These are phyloP conservation scores for Ericerus pela DNA, from an alignment of 1,140 invertebrate genomes.

Conservation along the genomic window DNA sequence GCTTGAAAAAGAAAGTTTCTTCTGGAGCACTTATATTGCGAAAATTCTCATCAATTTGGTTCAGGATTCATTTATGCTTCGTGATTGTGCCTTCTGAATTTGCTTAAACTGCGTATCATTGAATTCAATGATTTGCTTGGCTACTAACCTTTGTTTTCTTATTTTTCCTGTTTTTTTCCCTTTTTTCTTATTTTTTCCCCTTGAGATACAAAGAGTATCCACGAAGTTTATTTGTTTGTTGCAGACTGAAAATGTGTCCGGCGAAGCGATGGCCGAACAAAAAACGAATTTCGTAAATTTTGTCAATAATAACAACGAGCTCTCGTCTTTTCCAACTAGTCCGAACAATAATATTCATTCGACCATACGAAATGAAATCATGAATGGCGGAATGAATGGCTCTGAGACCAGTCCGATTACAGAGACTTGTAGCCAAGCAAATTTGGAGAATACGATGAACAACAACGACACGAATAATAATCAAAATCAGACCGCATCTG, in stretches of 20 bases:
- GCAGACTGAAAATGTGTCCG: background rate
- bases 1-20: too few relatives aligned
- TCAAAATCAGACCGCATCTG: background rate
- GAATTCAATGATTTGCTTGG: too few relatives aligned
- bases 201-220: too few relatives aligned
- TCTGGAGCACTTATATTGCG: too few relatives aligned
- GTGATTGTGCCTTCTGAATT: too few relatives aligned
- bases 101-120: too few relatives aligned
- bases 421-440: background rate
- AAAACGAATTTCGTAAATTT: conserved; percentile 1
- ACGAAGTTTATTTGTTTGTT: background rate
- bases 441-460: background rate
- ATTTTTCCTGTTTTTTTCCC: too few relatives aligned
- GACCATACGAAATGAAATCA: background rate
- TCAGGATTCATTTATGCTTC: too few relatives aligned
- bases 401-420: background rate
- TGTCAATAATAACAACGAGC: background rate
- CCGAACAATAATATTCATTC: background rate
- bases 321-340: background rate
- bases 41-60: too few relatives aligned
- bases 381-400: background rate
- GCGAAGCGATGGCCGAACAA: background rate
- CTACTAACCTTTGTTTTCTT: too few relatives aligned
- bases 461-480: background rate
- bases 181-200: too few relatives aligned